Evolutionary conservation across 2,888 invertebrate species (phyloP).

Genomic region (Nemotelus nigrinus): DNA sequence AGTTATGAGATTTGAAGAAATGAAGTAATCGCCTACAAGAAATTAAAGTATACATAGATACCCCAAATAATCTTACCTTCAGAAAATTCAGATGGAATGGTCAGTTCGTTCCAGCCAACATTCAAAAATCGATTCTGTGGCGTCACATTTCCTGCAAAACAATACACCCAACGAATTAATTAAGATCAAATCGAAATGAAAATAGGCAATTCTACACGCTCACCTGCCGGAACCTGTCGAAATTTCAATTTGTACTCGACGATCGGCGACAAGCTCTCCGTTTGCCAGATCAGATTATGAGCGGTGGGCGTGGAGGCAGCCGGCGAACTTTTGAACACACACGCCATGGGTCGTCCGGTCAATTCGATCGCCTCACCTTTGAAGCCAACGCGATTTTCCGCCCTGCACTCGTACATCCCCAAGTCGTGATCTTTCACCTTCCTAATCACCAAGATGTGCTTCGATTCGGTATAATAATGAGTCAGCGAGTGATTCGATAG

Average conservation of each 20-base stretch:
- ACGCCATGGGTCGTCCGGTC: slow-evolving; percentile 68
- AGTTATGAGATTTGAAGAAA: too few relatives aligned
- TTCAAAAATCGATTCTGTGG: slow-evolving; percentile 53
- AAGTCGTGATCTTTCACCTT: slow-evolving; percentile 75
- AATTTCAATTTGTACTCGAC: slow-evolving; percentile 73
- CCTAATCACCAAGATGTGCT: slow-evolving; percentile 75
- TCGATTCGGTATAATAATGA: slow-evolving; percentile 68
- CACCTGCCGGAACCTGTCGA: slow-evolving; percentile 62
- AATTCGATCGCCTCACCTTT: slow-evolving; percentile 77
- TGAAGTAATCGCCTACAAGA: too few relatives aligned
- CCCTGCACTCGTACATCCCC: slow-evolving; percentile 82
- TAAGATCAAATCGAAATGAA: slow-evolving; percentile 18
- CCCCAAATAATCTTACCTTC: slow-evolving; percentile 56
- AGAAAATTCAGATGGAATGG: slow-evolving; percentile 61
- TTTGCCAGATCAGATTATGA: slow-evolving; percentile 84
- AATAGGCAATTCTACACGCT: slow-evolving; percentile 20
- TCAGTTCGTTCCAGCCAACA: slow-evolving; percentile 61
- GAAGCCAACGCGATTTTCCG: slow-evolving; percentile 78
- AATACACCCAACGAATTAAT: slow-evolving; percentile 19
- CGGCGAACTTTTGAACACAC: slow-evolving; percentile 62
- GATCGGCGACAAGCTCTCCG: slow-evolving; percentile 82
- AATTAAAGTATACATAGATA: too few relatives aligned
- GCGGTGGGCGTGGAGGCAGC: slow-evolving; percentile 65
- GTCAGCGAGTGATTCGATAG: slow-evolving; percentile 63
- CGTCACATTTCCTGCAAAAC: slow-evolving; percentile 54